These are phyloP conservation scores for Bombyx mandarina DNA, from an alignment of 1,140 invertebrate species.

Conservation along the genomic window DNA sequence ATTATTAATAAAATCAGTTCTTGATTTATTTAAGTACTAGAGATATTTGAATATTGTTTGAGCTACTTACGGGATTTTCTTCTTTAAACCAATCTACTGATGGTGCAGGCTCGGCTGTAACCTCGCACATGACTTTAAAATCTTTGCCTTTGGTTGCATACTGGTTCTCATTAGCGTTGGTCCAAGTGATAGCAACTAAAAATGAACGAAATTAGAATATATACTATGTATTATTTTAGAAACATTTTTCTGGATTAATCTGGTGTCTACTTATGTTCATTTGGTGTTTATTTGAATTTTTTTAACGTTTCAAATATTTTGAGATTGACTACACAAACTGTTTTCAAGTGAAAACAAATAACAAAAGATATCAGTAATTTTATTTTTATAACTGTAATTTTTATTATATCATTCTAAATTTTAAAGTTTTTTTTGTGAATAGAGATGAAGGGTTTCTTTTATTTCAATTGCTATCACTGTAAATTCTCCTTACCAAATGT, in stretches of 20 bases:
- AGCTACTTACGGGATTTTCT: slow-evolving; percentile 72
- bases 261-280: too few relatives aligned
- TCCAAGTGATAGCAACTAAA: slow-evolving; percentile 86
- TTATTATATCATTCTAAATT: too few relatives aligned
- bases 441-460: too few relatives aligned
- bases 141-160: slow-evolving; percentile 83
- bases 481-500: slow-evolving; percentile 77
- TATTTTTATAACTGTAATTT: too few relatives aligned
- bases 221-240: neutral
- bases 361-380: too few relatives aligned
- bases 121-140: slow-evolving; percentile 86
- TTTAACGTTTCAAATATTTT: too few relatives aligned
- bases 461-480: too few relatives aligned
- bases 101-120: slow-evolving; percentile 86
- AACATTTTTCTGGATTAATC: neutral
- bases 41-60: neutral
- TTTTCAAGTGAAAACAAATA: too few relatives aligned
- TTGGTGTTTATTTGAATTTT: too few relatives aligned
- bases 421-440: too few relatives aligned
- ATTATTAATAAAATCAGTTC: slow-evolving; percentile 1
- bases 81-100: slow-evolving; percentile 88
- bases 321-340: too few relatives aligned
- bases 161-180: slow-evolving; percentile 87
- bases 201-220: neutral
- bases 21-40: neutral